Evolutionary conservation across 1,140 invertebrate species (phyloP), one percentile per base, ranked within the genome.

Genomic region (Latrodectus geometricus): DNA sequence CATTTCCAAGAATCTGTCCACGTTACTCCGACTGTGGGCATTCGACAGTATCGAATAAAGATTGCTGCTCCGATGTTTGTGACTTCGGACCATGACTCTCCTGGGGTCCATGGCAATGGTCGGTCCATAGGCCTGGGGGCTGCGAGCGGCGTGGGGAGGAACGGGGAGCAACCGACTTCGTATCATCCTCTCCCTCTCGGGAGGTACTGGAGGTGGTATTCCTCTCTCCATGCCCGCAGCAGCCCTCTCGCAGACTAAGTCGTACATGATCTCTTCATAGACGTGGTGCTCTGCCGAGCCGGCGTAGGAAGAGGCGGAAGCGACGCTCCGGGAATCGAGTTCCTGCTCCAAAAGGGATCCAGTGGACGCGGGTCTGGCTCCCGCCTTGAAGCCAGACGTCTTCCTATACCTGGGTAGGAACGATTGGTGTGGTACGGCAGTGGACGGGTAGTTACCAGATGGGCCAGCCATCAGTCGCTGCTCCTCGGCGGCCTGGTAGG

Each of bases 241-340:
- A 72, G 65, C 76, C 17, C 76, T 74, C 35, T 79, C 76, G 35
- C 76, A 80, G 7, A 87, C 85, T 8, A 87, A 23, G 21, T 87
- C 85, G 49, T 87, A 87, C 85, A 87, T 73, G 48, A 87, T 87
- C 69, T 87, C 85, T 54, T 87, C 85, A 49, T 87, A 87, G 14
- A 87, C 85, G 21, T 87, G 85, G 48, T 87, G 85, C 56, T 87
- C 85, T 23, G 85, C 85, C 9, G 81, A 83, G 8, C 72, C 81
- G 9, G 81, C 70, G 35, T 75, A 74, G 9, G 83, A 77, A 0
- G 83, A 77, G 11, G 85, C 17, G 21, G 83, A 78, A 14, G 83
- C 83, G 12, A 86, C 66, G 14, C 76, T 86, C 50, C 76, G 83
- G 20, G 75, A 66, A 20, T 86, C 83, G 54, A 84, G 75, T 8